Conservation (phyloP, 1,140 invertebrate genomes). For the Andricus grossulariae region DNA sequence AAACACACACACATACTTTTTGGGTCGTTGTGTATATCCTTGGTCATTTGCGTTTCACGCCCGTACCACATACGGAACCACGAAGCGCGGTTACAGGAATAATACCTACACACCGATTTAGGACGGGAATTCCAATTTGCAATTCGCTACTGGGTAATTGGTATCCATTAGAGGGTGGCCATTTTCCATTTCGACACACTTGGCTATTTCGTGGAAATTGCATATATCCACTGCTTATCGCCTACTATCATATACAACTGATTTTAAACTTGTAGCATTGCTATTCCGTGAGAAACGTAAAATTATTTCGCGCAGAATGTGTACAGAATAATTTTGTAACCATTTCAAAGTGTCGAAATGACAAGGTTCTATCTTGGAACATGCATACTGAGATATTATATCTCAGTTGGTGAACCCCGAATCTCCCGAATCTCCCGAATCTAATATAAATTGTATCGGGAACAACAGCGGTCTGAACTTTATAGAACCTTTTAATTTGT, state of each 20-base stretch:
- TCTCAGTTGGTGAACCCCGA: no score
- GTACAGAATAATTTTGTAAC: no score
- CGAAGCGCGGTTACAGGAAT: constrained; percentile 18
- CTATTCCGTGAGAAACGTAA: no score
- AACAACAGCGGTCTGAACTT: no score
- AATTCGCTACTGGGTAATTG: constrained; percentile 60
- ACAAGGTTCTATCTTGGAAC: no score
- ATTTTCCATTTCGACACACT: constrained; percentile 45
- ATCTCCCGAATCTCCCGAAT: no score
- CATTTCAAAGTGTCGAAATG: no score
- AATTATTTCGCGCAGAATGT: no score
- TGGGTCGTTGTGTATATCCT: constrained; percentile 20
- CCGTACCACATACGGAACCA: constrained; percentile 29
- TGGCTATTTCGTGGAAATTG: background rate
- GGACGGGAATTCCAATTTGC: constrained; percentile 59
- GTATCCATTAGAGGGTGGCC: constrained; percentile 55
- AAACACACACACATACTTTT: background rate
- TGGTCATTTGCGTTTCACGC: constrained; percentile 26
- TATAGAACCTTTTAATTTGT: no score
- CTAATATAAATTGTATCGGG: no score
- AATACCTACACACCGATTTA: constrained; percentile 56
- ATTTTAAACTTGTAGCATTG: background rate
- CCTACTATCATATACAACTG: background rate
- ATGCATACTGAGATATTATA: no score
- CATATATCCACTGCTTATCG: background rate